Conservation (phyloP, 1,140 invertebrate genomes). For the Acromyrmex echinatior region DNA sequence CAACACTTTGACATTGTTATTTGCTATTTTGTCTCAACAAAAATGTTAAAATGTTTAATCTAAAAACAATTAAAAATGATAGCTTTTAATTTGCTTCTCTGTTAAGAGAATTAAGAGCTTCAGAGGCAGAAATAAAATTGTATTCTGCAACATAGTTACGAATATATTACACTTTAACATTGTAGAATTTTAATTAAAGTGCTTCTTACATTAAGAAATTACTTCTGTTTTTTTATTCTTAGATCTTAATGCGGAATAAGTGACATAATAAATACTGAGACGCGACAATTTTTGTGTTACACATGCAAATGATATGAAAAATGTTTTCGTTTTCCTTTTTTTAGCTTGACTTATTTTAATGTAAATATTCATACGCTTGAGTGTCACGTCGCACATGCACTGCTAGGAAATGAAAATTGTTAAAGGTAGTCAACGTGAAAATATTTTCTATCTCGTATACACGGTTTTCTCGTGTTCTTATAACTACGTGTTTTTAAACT, state of each 20-base stretch:
- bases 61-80: slow-evolving; percentile 3
- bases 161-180: not conserved
- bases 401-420: slow-evolving; percentile 71
- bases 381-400: slow-evolving; percentile 55
- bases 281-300: not conserved
- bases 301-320: not conserved
- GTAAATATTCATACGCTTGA: slow-evolving; percentile 70
- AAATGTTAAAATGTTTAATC: not conserved
- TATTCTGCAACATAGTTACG: not conserved
- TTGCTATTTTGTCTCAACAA: not conserved
- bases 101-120: not conserved
- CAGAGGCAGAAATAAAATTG: slow-evolving; percentile 1
- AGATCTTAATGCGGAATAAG: not conserved
- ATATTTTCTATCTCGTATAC: slow-evolving; percentile 60
- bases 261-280: not conserved
- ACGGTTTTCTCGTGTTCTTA: slow-evolving; percentile 36
- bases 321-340: not conserved
- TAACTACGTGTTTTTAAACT: slow-evolving; percentile 61
- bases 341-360: slow-evolving; percentile 44
- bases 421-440: slow-evolving; percentile 57
- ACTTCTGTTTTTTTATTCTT: not conserved
- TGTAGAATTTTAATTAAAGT: slow-evolving; percentile 17
- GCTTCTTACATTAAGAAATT: not conserved
- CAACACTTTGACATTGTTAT: not conserved
- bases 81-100: not conserved